Evolutionary conservation across 1,140 invertebrate species (phyloP), one percentile per base, ranked within the genome.

Genomic region (Armadillidium nasatum): DNA sequence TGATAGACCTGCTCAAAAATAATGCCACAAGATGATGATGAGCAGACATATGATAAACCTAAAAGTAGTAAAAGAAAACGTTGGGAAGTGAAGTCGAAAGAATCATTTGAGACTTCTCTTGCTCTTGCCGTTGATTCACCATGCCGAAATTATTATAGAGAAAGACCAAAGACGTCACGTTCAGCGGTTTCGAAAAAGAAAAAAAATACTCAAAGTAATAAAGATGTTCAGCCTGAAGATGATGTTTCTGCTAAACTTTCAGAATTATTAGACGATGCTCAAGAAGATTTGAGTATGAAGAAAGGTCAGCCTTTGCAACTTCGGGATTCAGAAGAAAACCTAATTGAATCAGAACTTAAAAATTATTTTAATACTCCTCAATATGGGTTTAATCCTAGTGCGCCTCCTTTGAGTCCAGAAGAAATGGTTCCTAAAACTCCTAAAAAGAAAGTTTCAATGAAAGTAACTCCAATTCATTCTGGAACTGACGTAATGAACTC

Each of bases 61-160:
- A 68, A 54, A 33, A 75, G 73, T 54, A 68, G 33, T 68, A 67
- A 54, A 15, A 33, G 73, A 50, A 67, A 33, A 44, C 73, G 73
- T 0, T 75, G 73, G 73, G 73, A 75, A 43, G 67, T 75, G 73
- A 60, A 68, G 23, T 43, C 73, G 0, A 75, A 75, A n/a, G 73
- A 75, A 45, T 75, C 73, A 23, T 75, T 75, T 67, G 73, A 75
- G 44, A 75, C 73, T 0, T 22, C 73, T 44, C 33, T 75, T 22
- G 73, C 73, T 0, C 21, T 75, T 75, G 73, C 54, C 21, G 68
- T 44, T 10, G 60, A 60, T 7, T 75, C 73, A 11, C 73, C 73
- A 22, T 23, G 19, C 19, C 1, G 7, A 60, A 19, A 15, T 60
- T 19, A 60, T 13, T 60, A 19, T 60, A 60, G 1, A 60, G 19